Percentiles rank a stretch among this genome's conserved stretches.
Conservation (phyloP, 2,113 vertebrate species). For the Rhizomys pruinosus region DNA sequence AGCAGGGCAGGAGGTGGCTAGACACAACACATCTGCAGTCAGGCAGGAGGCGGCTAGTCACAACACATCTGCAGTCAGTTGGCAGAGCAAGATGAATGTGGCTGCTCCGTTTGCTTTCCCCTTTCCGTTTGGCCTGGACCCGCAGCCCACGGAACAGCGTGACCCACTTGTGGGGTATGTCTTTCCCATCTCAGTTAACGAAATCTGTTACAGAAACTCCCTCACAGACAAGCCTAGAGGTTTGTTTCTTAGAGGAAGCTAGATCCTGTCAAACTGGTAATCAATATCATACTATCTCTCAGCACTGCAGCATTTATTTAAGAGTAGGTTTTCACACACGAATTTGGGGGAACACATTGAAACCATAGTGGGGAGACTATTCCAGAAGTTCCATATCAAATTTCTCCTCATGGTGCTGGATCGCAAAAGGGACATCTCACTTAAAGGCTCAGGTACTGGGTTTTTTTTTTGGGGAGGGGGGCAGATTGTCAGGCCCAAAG, state of each 20-base stretch:
- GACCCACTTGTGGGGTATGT: background rate
- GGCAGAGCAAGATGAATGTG: background rate
- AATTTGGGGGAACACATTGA: background rate
- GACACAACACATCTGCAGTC: background rate
- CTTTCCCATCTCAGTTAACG: background rate
- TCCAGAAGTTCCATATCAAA: constrained; percentile 29
- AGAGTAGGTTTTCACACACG: background rate
- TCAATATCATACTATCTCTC: background rate
- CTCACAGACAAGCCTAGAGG: background rate
- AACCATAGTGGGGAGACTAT: background rate
- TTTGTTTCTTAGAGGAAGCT: background rate
- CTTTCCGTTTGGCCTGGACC: background rate
- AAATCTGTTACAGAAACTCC: background rate
- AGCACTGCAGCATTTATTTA: background rate
- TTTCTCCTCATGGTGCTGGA: background rate
- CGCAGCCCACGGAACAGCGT: background rate
- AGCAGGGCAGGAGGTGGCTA: background rate
- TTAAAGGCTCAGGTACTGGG: background rate
- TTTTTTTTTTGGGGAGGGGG: background rate
- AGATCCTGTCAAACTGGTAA: background rate
- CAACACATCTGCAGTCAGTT: background rate
- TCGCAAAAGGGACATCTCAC: background rate
- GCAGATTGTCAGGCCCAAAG: background rate
- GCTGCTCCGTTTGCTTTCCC: background rate
- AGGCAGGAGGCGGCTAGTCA: background rate